Percentiles rank a stretch among this genome's conserved stretches.
phyloP scores from a whole-genome alignment of 2,113 vertebrate species.

The Puntigrus tetrazona region DNA sequence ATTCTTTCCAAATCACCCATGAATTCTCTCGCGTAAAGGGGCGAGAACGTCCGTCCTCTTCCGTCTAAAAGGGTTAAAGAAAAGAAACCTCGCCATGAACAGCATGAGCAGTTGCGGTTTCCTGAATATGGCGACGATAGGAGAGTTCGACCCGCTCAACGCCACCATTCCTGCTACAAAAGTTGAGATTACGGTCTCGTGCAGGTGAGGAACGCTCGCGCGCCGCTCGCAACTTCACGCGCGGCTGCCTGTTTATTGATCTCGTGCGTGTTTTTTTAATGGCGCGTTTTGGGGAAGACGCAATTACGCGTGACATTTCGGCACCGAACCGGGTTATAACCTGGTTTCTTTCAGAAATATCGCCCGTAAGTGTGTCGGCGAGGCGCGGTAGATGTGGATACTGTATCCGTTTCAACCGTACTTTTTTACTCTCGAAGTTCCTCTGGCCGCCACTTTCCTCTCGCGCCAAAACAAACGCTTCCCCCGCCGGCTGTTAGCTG shows the following conservation, averaged over 20 bases:
- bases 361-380: background rate
- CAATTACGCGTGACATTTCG: background rate
- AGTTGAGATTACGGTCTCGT: constrained; percentile 84
- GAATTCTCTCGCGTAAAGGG: background rate
- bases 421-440: background rate
- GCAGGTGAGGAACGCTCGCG: constrained; percentile 75
- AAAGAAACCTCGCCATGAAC: constrained; percentile 13
- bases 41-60: constrained; percentile 19
- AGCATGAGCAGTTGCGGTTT: constrained; percentile 65
- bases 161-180: constrained; percentile 82
- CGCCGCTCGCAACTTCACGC: background rate
- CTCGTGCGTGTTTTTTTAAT: background rate
- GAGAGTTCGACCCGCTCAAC: constrained; percentile 78
- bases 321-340: background rate
- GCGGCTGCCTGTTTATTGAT: background rate
- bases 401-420: background rate
- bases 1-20: background rate
- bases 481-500: background rate
- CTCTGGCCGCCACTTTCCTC: background rate
- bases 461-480: constrained; percentile 14
- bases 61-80: constrained; percentile 27
- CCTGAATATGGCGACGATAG: constrained; percentile 77
- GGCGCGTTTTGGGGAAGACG: background rate
- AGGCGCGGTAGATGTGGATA: background rate
- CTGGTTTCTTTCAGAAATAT: background rate